These are phyloP conservation scores for Accipiter virgatus DNA, from an alignment of 2,113 vertebrate species.

Conservation along the genomic window DNA sequence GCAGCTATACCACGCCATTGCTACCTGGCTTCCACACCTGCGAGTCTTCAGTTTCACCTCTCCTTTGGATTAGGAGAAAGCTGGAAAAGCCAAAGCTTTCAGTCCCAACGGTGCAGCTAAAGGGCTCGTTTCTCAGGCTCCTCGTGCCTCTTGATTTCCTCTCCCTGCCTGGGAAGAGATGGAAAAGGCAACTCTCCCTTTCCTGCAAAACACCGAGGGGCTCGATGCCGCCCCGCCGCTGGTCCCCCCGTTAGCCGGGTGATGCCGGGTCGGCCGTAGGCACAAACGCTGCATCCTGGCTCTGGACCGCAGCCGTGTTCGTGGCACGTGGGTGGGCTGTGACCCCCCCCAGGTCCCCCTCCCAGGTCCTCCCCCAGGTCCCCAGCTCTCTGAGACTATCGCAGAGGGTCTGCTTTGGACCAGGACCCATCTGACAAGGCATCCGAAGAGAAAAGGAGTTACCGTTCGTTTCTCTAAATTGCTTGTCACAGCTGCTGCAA, in stretches of 20 bases:
- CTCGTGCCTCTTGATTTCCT: background rate
- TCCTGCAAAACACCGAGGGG: background rate
- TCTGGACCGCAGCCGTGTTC: background rate
- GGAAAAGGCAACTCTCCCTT: background rate
- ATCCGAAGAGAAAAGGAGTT: background rate
- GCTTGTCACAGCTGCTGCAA: background rate
- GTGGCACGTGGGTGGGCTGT: background rate
- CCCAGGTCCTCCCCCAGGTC: fast-evolving
- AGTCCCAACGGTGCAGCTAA: background rate
- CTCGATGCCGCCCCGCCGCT: fast-evolving
- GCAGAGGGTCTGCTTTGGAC: background rate
- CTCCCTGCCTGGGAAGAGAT: background rate
- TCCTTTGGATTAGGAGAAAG: background rate
- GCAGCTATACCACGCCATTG: background rate
- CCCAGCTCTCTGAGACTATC: background rate
- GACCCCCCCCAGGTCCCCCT: fast-evolving
- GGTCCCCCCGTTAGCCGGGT: fast-evolving
- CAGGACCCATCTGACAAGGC: background rate
- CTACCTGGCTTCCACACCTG: background rate
- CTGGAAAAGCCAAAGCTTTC: background rate
- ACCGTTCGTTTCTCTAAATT: background rate
- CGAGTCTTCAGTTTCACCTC: background rate
- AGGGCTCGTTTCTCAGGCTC: background rate
- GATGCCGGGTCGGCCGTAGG: fast-evolving
- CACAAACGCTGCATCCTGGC: background rate